Evolutionary conservation across 2,113 vertebrate genomes (phyloP).

Genomic region (Ageneiosus marmoratus): DNA sequence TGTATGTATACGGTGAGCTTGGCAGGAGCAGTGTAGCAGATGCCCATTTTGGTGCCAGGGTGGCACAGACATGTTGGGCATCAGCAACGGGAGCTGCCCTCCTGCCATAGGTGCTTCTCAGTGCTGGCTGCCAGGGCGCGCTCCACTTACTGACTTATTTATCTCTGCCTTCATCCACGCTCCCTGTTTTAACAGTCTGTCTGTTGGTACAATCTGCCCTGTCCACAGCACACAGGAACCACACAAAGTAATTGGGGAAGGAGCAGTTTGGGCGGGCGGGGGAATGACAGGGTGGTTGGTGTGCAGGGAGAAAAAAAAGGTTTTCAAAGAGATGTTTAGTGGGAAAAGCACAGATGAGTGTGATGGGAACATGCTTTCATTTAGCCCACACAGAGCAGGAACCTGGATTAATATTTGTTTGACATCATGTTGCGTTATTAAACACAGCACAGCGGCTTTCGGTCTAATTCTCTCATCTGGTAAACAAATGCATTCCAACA

Average conservation of each 20-base stretch:
- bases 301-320: neutral
- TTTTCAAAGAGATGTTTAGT: constrained; percentile 7
- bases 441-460: constrained; percentile 26
- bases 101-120: constrained; percentile 87
- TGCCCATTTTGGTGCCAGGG: constrained; percentile 96
- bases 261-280: neutral
- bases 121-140: constrained; percentile 78
- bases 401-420: constrained; percentile 38
- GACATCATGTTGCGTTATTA: constrained; percentile 42
- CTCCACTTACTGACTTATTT: constrained; percentile 66
- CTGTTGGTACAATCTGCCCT: constrained; percentile 72
- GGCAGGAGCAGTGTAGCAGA: constrained; percentile 94
- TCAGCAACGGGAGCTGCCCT: constrained; percentile 75
- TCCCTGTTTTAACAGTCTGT: constrained; percentile 70
- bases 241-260: constrained; percentile 42
- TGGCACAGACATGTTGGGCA: constrained; percentile 86
- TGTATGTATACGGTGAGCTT: constrained; percentile 92
- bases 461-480: constrained; percentile 29
- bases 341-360: constrained; percentile 25
- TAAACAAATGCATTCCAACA: constrained; percentile 23
- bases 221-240: constrained; percentile 57
- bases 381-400: constrained; percentile 5
- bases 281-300: neutral
- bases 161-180: constrained; percentile 64
- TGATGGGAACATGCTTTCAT: neutral